Evolutionary conservation across 2,888 invertebrate species (phyloP).

Genomic region (Colletes collaris): DNA sequence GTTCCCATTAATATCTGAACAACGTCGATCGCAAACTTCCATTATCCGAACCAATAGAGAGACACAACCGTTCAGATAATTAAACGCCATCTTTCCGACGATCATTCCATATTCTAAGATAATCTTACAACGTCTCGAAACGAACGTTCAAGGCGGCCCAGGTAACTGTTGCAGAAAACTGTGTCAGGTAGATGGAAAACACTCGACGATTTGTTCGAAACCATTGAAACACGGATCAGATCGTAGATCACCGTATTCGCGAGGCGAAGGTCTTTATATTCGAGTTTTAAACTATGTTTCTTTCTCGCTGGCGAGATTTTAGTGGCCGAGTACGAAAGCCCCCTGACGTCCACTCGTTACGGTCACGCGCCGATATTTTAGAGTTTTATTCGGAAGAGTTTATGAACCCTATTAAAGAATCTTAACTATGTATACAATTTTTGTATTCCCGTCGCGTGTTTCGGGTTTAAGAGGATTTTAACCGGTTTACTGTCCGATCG

Average conservation of each 20-base stretch:
- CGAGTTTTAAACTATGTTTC: conserved; percentile 48
- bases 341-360: conserved; percentile 42
- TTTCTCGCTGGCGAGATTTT: conserved; percentile 78
- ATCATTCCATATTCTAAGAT: no score
- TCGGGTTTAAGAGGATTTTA: conserved; percentile 32
- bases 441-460: conserved; percentile 34
- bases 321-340: conserved; percentile 31
- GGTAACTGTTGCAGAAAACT: no score
- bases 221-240: conserved; percentile 7
- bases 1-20: no score
- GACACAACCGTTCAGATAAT: no score
- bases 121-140: no score
- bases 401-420: conserved; percentile 19
- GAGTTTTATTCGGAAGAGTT: conserved; percentile 44
- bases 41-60: no score
- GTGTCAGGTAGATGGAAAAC: conserved; percentile 9
- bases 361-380: conserved; percentile 36
- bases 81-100: no score
- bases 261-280: conserved; percentile 39
- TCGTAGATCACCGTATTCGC: conserved; percentile 23
- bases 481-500: conserved; percentile 18
- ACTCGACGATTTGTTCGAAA: conserved; percentile 7
- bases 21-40: no score
- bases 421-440: conserved; percentile 23
- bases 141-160: no score